phyloP scores from a whole-genome alignment of 2,888 invertebrate genomes.

The Dynastes maya region DNA sequence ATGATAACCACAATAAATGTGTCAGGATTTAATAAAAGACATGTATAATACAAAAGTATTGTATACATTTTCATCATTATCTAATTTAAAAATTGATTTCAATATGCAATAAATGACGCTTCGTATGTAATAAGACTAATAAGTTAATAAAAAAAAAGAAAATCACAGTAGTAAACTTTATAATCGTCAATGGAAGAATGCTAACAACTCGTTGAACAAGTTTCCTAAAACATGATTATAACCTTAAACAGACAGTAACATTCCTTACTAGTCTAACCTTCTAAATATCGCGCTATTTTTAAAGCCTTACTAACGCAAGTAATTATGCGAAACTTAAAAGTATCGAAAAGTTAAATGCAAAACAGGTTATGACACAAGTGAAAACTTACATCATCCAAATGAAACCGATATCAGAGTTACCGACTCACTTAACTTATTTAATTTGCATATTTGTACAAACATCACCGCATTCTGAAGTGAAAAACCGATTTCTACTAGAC shows the following conservation, averaged over 20 bases:
- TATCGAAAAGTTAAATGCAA: constrained; percentile 34
- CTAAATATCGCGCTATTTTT: constrained; percentile 34
- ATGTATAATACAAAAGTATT: too few relatives aligned
- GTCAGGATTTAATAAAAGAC: too few relatives aligned
- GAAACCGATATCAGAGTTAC: constrained; percentile 10
- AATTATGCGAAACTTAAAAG: constrained; percentile 32
- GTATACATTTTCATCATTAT: too few relatives aligned
- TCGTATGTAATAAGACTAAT: too few relatives aligned
- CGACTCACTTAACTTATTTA: constrained; percentile 17
- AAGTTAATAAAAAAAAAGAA: too few relatives aligned
- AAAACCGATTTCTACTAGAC: background rate
- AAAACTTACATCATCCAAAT: constrained; percentile 35
- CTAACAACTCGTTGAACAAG: background rate
- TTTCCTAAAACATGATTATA: constrained; percentile 19
- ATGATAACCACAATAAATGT: too few relatives aligned
- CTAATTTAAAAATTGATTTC: too few relatives aligned
- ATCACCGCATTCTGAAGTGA: background rate
- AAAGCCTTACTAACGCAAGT: constrained; percentile 35
- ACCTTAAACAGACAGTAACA: constrained; percentile 27
- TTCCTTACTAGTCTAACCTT: constrained; percentile 12
- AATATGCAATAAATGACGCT: too few relatives aligned
- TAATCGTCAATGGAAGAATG: background rate
- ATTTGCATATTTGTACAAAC: constrained; percentile 8
- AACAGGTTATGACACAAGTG: constrained; percentile 38
- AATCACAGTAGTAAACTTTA: too few relatives aligned